Conservation (phyloP, 2,888 invertebrate species). For the Tethea ocularis region DNA sequence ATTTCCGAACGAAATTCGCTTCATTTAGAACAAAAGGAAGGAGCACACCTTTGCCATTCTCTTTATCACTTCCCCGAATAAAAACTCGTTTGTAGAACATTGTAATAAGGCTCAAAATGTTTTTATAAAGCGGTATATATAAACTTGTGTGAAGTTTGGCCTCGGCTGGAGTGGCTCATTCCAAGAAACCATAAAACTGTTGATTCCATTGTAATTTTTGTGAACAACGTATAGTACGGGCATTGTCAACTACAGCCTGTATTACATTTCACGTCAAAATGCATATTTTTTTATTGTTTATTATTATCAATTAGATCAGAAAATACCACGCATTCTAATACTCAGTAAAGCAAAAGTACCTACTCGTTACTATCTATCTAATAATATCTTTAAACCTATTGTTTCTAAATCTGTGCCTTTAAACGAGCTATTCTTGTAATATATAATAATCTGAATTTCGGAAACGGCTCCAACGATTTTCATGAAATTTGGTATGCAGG, state of each 20-base stretch:
- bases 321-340: neutral
- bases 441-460: too few relatives aligned
- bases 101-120: neutral
- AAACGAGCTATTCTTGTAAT: too few relatives aligned
- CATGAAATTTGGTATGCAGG: too few relatives aligned
- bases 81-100: conserved; percentile 9
- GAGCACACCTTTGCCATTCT: conserved; percentile 20
- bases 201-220: conserved; percentile 59
- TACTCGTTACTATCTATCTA: too few relatives aligned
- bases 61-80: neutral
- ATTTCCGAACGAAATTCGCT: conserved; percentile 52
- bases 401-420: too few relatives aligned
- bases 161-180: conserved; percentile 8
- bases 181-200: conserved; percentile 54
- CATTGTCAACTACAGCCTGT: neutral
- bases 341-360: too few relatives aligned
- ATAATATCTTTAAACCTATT: too few relatives aligned
- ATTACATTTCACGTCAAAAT: neutral
- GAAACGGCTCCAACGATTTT: too few relatives aligned
- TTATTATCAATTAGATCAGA: neutral
- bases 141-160: neutral
- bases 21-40: conserved; percentile 68
- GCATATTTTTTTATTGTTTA: neutral
- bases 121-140: neutral
- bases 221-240: conserved; percentile 26